Evolutionary conservation across 2,113 vertebrate genomes (phyloP).

Genomic region (Chlorodrepanis virens): DNA sequence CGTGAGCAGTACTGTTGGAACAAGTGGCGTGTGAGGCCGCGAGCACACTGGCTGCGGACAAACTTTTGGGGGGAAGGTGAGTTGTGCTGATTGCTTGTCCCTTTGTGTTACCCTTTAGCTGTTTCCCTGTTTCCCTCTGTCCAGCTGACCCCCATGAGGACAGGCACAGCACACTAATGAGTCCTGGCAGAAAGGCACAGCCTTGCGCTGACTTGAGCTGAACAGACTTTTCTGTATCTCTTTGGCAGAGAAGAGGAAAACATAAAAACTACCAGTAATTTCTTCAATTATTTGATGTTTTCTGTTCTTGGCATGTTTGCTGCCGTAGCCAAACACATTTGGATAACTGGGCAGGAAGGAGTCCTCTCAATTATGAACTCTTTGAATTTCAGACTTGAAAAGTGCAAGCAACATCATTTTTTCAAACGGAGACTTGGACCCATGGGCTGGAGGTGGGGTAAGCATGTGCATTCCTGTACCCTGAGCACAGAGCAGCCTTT

Average conservation of each 20-base stretch:
- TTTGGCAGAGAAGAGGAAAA: background rate
- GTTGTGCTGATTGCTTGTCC: background rate
- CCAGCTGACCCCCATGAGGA: background rate
- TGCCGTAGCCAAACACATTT: background rate
- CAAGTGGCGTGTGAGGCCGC: slow-evolving; percentile 82
- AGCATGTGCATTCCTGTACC: background rate
- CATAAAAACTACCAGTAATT: background rate
- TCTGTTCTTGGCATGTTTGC: background rate
- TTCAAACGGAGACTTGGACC: slow-evolving; percentile 94
- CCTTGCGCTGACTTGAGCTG: background rate
- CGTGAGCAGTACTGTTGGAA: slow-evolving; percentile 79
- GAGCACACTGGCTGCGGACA: slow-evolving; percentile 78
- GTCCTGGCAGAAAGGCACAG: background rate
- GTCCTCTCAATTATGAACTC: background rate
- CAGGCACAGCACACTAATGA: background rate
- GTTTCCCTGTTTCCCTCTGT: too few species aligned
- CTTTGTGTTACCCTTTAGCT: too few species aligned
- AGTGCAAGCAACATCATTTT: slow-evolving; percentile 92
- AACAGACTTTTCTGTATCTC: background rate
- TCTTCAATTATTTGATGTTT: background rate
- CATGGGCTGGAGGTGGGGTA: slow-evolving; percentile 93
- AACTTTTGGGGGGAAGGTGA: slow-evolving; percentile 86
- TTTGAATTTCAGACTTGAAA: slow-evolving; percentile 76
- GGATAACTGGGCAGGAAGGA: background rate
- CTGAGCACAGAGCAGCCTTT: background rate